Percentiles rank a stretch among this genome's conserved stretches.
Conservation (phyloP, 2,113 vertebrate genomes). For the Menura novaehollandiae region DNA sequence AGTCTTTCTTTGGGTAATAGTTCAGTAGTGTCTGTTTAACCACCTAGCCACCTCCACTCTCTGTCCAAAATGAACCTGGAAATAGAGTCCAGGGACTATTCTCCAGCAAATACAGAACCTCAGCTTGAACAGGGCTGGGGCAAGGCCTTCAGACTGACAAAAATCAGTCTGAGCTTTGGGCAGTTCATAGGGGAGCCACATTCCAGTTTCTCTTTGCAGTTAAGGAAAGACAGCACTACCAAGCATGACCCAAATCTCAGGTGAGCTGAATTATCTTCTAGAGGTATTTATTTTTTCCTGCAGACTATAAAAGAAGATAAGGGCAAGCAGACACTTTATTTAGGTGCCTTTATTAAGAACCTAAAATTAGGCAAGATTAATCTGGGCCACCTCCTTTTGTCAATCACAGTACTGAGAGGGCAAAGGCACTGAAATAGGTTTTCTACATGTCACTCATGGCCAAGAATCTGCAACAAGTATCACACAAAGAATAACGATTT, state of each 20-base stretch:
- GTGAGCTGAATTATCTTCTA: background rate
- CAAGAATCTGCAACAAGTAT: background rate
- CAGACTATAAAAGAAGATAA: background rate
- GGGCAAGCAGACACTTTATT: constrained; percentile 3
- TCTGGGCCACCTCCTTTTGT: constrained; percentile 30
- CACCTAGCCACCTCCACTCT: background rate
- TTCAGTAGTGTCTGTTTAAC: background rate
- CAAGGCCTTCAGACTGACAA: background rate
- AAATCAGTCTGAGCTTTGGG: background rate
- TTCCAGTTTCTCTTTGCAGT: background rate
- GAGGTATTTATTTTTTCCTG: background rate
- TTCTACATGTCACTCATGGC: background rate
- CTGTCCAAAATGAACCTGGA: background rate
- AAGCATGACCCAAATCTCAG: background rate
- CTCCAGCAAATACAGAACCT: background rate
- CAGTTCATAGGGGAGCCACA: rapidly evolving
- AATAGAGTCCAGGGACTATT: background rate
- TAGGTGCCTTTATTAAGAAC: background rate
- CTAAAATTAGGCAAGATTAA: constrained; percentile 36
- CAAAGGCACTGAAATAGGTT: background rate
- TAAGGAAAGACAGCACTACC: background rate
- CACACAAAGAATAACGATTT: background rate
- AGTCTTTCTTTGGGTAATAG: background rate
- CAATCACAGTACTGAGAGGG: background rate
- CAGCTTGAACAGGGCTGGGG: background rate